Evolutionary conservation across 2,888 invertebrate genomes (phyloP), one percentile per base, ranked within the genome.

Genomic region (Hypena proboscidalis): DNA sequence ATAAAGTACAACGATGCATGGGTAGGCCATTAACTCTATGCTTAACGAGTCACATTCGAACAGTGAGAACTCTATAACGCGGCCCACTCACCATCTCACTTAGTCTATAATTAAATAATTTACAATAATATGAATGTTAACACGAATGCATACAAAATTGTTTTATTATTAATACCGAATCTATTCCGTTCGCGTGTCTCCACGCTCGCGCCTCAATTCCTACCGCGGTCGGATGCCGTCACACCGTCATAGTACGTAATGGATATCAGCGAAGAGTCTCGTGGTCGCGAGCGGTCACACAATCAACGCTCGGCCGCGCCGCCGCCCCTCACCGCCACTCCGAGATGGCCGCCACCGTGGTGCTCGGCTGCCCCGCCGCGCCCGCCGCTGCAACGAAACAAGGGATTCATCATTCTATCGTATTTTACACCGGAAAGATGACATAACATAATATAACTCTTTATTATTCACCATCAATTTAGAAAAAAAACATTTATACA

Each of bases 321-420:
- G 81, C 62, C 83, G 80, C 66, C 81, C 88, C 92, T 86, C 93
- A 90, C 86, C 93, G 93, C 90, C 93, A 92, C 85, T 93, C 92
- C 55, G 90, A 82, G 80, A 86, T 85, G 79, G 90, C 91, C 62
- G 90, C 88, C 85, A 87, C 90, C 65, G 92, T 86, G 69, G 93
- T 92, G 74, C 92, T 92, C 52, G 94, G 92, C 77, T 93, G 91
- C 36, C 92, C 92, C 66, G 83, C 82, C 52, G 80, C 77, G 46
- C 83, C 89, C 36, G 82, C 82, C 60, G 80, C 79, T 75, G 73
- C n/a, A n/a, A n/a, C n/a, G n/a, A n/a, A n/a, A n/a, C n/a, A n/a
- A n/a, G n/a, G n/a, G n/a, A n/a, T n/a, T n/a, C n/a, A n/a, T n/a
- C n/a, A n/a, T n/a, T n/a, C n/a, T n/a, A n/a, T n/a, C n/a, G n/a